Conservation (phyloP, 2,113 vertebrate species). For the Vombatus ursinus region DNA sequence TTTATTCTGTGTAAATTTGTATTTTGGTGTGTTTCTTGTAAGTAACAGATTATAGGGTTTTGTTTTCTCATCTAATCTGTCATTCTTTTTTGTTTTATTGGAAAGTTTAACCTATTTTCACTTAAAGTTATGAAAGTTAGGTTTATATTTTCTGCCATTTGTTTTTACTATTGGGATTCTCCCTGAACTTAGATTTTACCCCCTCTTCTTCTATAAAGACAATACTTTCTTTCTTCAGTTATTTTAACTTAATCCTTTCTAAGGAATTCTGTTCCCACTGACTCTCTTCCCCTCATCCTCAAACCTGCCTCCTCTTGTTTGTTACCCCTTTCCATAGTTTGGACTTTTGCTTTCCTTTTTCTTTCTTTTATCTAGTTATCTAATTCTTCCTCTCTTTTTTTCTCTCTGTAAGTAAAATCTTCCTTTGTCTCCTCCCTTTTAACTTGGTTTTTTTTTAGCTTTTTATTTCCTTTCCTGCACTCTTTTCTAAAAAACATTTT, state of each 20-base stretch:
- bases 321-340: background rate
- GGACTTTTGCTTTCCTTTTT: background rate
- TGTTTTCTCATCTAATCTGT: background rate
- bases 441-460: background rate
- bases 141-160: too few relatives aligned
- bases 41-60: too few relatives aligned
- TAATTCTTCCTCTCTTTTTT: background rate
- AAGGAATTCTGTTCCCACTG: background rate
- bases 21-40: too few relatives aligned
- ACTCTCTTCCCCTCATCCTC: background rate
- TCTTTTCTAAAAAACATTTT: background rate
- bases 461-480: background rate
- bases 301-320: too few relatives aligned
- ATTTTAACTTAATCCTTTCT: background rate
- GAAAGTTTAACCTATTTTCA: background rate
- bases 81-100: background rate
- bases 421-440: background rate
- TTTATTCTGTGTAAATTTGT: too few relatives aligned
- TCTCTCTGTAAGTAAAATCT: background rate
- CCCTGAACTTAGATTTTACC: background rate
- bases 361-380: background rate
- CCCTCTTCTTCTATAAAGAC: background rate
- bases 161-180: background rate
- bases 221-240: background rate
- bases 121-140: too few relatives aligned